Base-by-base conservation (phyloP, 2,888 invertebrate genomes). In the Scaptomyza polygonia region DNA sequence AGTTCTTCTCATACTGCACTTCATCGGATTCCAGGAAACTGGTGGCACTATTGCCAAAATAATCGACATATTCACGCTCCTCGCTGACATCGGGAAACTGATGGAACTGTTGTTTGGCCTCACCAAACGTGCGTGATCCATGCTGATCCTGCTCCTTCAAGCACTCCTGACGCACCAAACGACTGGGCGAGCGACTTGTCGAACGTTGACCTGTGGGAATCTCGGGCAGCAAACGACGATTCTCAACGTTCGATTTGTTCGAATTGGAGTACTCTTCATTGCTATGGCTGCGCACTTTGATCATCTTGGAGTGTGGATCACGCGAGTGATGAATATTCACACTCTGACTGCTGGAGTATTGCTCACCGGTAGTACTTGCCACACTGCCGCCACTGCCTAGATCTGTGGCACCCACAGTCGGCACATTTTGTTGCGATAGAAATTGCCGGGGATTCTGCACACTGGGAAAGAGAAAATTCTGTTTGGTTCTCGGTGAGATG, bases 201-300 rank as follows among this genome's bases (percentile, higher is more conserved):
- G 79, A 30, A 0, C 82, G 47, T 25, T 75, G 82, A 7, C 67
- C 73, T 3, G 89, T 88, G 4, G 91, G 91, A 55, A 91, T 91
- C 72, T 91, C 91, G 1, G 91, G 91, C 47, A 91, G 59, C 9
- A 91, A 40, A 0, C 91, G 83, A 0, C 91, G 82, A 32, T 77
- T 90, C 71, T 91, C 91, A 6, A 80, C 52, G 5, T 75, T 63
- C 2, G 85, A 54, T 57, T 91, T 89, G 30, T 81, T 76, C 34
- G 71, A 88, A 36, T 90, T 89, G 11, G 91, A 90, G 64, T 91
- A 91, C 70, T 91, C 91, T 66, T 91, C 91, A 66, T 91, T 91
- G 77, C 91, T 91, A 67, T 91, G 91, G 49, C 91, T 91, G 55
- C 91, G 89, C 44, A 91, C 91, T 72, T 91, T 91, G 29, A 91